These are phyloP conservation scores for Tenthredo mesomela DNA, from an alignment of 2,888 invertebrate species.

Conservation along the genomic window DNA sequence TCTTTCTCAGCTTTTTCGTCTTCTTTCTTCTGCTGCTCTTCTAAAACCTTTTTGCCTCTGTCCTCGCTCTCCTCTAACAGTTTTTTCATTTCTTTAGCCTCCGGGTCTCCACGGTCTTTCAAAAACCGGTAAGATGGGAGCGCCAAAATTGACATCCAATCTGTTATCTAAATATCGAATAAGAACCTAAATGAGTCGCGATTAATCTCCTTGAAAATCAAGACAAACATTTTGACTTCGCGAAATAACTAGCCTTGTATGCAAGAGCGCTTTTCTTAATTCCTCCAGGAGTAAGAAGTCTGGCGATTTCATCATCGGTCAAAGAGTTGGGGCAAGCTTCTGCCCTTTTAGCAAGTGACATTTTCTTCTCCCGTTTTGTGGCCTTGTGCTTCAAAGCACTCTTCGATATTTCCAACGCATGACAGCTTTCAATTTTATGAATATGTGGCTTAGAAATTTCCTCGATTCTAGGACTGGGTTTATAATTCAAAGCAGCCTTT, in stretches of 20 bases:
- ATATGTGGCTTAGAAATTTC: conserved; percentile 61
- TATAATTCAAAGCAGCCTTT: conserved; percentile 62
- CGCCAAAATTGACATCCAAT: conserved; percentile 65
- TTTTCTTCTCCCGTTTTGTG: conserved; percentile 39
- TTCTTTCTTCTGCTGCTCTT: conserved; percentile 52
- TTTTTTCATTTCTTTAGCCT: conserved; percentile 62
- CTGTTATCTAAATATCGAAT: conserved; percentile 60
- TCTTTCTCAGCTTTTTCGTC: conserved; percentile 38
- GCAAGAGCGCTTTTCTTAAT: conserved; percentile 61
- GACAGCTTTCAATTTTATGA: conserved; percentile 57
- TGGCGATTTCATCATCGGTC: conserved; percentile 60
- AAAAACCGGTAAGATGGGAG: conserved; percentile 64
- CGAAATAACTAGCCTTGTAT: conserved; percentile 60
- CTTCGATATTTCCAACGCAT: conserved; percentile 32
- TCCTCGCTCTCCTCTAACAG: conserved; percentile 57
- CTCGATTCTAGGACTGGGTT: conserved; percentile 60
- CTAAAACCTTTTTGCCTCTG: conserved; percentile 61
- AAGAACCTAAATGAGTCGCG: neutral
- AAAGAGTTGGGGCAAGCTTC: conserved; percentile 59
- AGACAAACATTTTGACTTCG: no score
- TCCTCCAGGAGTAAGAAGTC: conserved; percentile 63
- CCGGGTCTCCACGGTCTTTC: conserved; percentile 60
- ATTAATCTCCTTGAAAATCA: conserved; percentile 14
- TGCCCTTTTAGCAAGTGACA: conserved; percentile 58
- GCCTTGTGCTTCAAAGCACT: conserved; percentile 42